phyloP scores from a whole-genome alignment of 35 echinoderm and acorn worm species.

The Anneissia japonica region DNA sequence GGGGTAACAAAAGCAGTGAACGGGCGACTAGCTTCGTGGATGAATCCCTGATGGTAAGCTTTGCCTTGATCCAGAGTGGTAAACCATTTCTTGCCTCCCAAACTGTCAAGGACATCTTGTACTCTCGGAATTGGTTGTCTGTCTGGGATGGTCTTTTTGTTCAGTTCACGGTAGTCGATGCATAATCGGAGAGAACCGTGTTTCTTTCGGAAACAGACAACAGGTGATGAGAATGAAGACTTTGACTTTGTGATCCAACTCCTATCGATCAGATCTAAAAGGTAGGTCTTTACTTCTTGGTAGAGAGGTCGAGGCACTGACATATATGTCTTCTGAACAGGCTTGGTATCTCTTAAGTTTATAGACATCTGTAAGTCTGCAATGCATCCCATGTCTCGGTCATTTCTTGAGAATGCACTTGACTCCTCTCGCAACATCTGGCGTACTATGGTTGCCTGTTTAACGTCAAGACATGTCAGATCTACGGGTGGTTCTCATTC shows the following conservation, averaged over 20 bases:
- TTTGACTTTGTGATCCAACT: slow-evolving; percentile 20
- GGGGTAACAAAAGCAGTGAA: slow-evolving; percentile 75
- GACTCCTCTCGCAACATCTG: not conserved
- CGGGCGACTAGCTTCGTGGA: slow-evolving; percentile 9
- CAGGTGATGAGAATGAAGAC: slow-evolving; percentile 29
- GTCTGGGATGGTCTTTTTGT: slow-evolving; percentile 41
- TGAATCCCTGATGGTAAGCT: slow-evolving; percentile 71
- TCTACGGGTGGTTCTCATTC: not conserved
- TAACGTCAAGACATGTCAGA: not conserved
- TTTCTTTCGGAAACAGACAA: slow-evolving; percentile 16
- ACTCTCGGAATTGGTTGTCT: slow-evolving; percentile 50
- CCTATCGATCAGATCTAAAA: slow-evolving; percentile 7
- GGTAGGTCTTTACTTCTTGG: slow-evolving; percentile 17
- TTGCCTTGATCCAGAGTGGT: slow-evolving; percentile 52
- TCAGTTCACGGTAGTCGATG: slow-evolving; percentile 34
- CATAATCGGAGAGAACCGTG: slow-evolving; percentile 16
- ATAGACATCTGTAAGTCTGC: slow-evolving; percentile 35
- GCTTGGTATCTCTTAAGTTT: slow-evolving; percentile 15
- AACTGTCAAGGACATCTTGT: slow-evolving; percentile 47
- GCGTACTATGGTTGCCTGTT: not conserved
- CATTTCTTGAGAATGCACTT: slow-evolving; percentile 37
- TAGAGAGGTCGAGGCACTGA: slow-evolving; percentile 4
- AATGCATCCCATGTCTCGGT: slow-evolving; percentile 23
- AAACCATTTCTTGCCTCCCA: slow-evolving; percentile 49
- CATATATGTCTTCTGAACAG: slow-evolving; percentile 37